Evolutionary conservation across 2,113 vertebrate species (phyloP).

Genomic region (Zosterops hypoxanthus): DNA sequence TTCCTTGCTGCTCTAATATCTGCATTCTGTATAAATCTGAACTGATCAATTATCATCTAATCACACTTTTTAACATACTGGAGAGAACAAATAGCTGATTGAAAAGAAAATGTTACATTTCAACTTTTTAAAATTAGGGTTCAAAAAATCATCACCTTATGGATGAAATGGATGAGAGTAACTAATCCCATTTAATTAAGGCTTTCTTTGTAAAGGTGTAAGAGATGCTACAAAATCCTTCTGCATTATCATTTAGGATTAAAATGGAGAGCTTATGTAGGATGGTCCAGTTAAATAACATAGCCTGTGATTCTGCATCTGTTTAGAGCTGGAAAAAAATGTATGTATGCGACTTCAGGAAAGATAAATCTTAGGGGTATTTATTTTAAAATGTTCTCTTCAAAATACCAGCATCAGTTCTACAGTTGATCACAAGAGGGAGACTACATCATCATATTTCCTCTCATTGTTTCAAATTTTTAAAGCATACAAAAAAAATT

Average conservation of each 20-base stretch:
- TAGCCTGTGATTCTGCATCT: slow-evolving; percentile 6
- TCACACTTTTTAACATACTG: neutral
- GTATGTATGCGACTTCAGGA: neutral
- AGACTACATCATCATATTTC: neutral
- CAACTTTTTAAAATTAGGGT: neutral
- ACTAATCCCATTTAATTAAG: slow-evolving; percentile 38
- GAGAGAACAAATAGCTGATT: neutral
- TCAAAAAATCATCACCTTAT: slow-evolving; percentile 14
- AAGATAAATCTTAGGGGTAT: neutral
- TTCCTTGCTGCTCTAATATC: neutral
- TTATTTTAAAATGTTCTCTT: neutral
- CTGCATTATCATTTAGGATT: neutral
- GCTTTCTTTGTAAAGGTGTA: slow-evolving; percentile 50
- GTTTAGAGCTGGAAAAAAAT: neutral
- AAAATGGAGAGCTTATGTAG: neutral
- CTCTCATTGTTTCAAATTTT: slow-evolving; percentile 11
- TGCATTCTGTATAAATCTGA: neutral
- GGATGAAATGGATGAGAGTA: neutral
- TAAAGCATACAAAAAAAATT: neutral
- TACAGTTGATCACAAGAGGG: slow-evolving; percentile 35
- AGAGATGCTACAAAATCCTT: slow-evolving; percentile 43
- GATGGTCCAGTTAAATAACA: neutral
- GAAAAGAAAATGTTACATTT: neutral
- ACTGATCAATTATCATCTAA: neutral
- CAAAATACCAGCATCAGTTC: neutral